Percentiles rank a stretch among this genome's conserved stretches.
Conservation (phyloP, 2,888 invertebrate species). For the Leucophenga maculata region DNA sequence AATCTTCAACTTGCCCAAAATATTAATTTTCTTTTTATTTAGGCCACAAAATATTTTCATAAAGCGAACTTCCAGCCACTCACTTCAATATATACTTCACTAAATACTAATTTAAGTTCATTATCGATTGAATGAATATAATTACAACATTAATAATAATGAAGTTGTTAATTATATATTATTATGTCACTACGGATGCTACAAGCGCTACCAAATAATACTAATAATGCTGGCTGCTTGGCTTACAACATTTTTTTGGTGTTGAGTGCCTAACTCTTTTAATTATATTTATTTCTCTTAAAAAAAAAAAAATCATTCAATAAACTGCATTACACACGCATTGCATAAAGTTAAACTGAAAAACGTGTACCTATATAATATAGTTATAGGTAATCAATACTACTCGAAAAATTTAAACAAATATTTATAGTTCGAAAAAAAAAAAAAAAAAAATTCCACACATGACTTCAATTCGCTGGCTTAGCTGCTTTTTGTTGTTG, state of each 20-base stretch:
- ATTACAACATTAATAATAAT: neutral
- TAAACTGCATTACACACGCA: conserved; percentile 12
- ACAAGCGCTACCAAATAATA: neutral
- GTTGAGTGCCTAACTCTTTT: neutral
- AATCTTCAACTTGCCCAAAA: no score
- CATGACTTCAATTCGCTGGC: neutral
- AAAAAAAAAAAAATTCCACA: conserved; percentile 11
- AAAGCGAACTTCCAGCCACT: no score
- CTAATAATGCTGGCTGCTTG: neutral
- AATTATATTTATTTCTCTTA: neutral
- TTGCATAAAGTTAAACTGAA: neutral
- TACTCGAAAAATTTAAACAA: neutral
- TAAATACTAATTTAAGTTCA: no score
- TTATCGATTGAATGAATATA: no score
- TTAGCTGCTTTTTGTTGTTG: neutral
- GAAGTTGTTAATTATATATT: neutral
- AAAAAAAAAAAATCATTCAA: neutral
- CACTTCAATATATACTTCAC: no score
- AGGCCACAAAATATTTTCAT: no score
- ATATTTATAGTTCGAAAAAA: conserved; percentile 17
- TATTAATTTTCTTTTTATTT: no score
- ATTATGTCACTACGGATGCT: no score
- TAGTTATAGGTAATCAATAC: neutral
- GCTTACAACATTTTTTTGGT: neutral
- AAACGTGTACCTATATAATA: neutral